Conservation (phyloP, 1,140 invertebrate species). For the Triops cancriformis region DNA sequence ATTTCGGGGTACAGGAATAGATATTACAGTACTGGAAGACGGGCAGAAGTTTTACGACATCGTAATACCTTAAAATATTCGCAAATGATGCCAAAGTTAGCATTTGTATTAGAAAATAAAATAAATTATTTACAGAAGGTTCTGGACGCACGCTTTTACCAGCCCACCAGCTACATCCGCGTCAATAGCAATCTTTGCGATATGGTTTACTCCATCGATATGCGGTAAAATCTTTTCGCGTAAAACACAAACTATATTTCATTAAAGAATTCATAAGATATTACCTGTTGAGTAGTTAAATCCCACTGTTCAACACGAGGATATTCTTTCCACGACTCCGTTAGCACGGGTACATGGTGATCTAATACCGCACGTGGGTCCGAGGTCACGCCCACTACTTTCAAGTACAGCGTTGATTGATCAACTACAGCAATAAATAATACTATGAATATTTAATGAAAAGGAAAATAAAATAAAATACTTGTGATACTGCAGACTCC, state of each 20-base stretch:
- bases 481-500: constrained; percentile 67
- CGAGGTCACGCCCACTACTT: constrained; percentile 63
- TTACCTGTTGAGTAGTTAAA: constrained; percentile 72
- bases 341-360: constrained; percentile 82
- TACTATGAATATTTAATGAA: not conserved
- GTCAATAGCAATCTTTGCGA: constrained; percentile 58
- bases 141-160: constrained; percentile 89
- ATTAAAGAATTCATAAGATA: not conserved
- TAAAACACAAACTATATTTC: not conserved
- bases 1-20: constrained; percentile 75
- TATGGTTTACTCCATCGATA: constrained; percentile 87
- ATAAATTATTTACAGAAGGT: constrained; percentile 57
- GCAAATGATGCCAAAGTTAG: no score
- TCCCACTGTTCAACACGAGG: constrained; percentile 69
- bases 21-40: constrained; percentile 91
- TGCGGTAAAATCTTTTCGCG: constrained; percentile 60
- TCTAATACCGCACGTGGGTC: constrained; percentile 75
- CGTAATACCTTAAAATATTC: constrained; percentile 47
- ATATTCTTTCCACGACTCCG: constrained; percentile 45
- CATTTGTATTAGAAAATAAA: not conserved
- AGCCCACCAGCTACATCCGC: constrained; percentile 88
- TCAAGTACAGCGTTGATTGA: constrained; percentile 68
- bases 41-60: constrained; percentile 70
- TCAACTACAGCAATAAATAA: constrained; percentile 47
- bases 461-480: constrained; percentile 38